phyloP scores from a whole-genome alignment of 2,113 vertebrate species.

The Peucedramus taeniatus region DNA sequence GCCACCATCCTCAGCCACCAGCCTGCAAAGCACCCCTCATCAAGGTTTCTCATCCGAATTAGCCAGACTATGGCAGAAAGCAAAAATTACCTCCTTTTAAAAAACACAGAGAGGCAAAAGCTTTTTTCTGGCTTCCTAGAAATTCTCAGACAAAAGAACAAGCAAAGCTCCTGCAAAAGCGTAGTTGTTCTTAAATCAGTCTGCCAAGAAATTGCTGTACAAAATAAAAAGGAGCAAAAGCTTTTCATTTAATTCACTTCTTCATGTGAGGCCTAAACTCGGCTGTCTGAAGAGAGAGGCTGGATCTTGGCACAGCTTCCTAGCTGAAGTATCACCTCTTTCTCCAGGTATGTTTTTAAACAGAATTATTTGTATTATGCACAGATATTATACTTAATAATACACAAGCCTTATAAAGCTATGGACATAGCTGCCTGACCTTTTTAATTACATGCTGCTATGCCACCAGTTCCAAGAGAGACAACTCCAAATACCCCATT shows the following conservation, averaged over 20 bases:
- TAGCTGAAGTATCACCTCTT: not conserved
- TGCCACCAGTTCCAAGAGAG: not conserved
- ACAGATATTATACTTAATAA: not conserved
- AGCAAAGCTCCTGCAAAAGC: not conserved
- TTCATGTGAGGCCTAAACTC: not conserved
- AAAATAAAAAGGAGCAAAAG: not conserved
- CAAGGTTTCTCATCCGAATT: rapidly evolving
- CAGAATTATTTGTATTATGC: not conserved
- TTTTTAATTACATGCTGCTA: not conserved
- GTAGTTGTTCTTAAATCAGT: not conserved
- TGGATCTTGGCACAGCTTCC: not conserved
- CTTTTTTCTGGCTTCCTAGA: not conserved
- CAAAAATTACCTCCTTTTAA: not conserved
- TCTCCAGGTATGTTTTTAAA: not conserved
- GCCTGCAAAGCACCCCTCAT: rapidly evolving
- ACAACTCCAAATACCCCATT: not conserved
- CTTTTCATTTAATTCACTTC: not conserved
- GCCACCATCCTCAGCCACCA: not conserved
- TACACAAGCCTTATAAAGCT: not conserved
- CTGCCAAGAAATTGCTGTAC: not conserved
- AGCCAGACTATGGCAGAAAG: not conserved
- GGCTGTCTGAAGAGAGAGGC: not conserved
- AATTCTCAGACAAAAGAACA: not conserved
- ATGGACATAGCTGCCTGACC: not conserved
- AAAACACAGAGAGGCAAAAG: not conserved